Evolutionary conservation across 1,140 invertebrate species (phyloP), one percentile per base, ranked within the genome.

Genomic region (Zaprionus africanus): DNA sequence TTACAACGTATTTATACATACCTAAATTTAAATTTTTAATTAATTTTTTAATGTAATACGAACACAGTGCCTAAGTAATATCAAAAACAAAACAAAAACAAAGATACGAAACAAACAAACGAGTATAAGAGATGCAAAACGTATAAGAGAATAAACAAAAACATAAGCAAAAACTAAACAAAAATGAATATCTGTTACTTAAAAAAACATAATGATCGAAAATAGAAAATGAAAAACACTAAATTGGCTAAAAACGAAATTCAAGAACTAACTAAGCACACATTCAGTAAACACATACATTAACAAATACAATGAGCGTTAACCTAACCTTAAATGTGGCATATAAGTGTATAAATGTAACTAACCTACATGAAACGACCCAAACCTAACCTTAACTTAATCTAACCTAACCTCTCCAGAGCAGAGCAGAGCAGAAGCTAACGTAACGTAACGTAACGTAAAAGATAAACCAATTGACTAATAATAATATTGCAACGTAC

Each of bases 21-120:
- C 85, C 85, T 90, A 90, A 90, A 90, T 90, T 90, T 85, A 90
- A 85, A 90, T 90, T 90, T 90, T 90, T 79, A 90, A 90, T 90
- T 90, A 91, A 91, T 86, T 91, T 82, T 91, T 92, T 92, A 92
- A 91, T 92, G 83, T 92, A 92, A 92, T 92, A 92, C 90, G 91
- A 92, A 92, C 91, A 92, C 91, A 92, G 91, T 92, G 91, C 91
- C 91, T 92, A 92, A 92, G 91, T 92, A 92, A 92, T 90, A 90
- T 92, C 91, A 92, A 92, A 87, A 85, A 74, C 78, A 79, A 81
- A 82, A 80, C 57, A 65, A 78, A 65, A 76, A 71, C 26, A 62
- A 76, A 66, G 70, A 81, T 63, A 77, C 79, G 81, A 82, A 79
- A 66, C 76, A 78, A 64, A 78, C 76, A 79, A 79, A 82, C 75